A percentile compares a stretch with the other conserved stretches of the same genome.
Conservation (phyloP, 2,888 invertebrate species). For the Zhengitettix transpicula region DNA sequence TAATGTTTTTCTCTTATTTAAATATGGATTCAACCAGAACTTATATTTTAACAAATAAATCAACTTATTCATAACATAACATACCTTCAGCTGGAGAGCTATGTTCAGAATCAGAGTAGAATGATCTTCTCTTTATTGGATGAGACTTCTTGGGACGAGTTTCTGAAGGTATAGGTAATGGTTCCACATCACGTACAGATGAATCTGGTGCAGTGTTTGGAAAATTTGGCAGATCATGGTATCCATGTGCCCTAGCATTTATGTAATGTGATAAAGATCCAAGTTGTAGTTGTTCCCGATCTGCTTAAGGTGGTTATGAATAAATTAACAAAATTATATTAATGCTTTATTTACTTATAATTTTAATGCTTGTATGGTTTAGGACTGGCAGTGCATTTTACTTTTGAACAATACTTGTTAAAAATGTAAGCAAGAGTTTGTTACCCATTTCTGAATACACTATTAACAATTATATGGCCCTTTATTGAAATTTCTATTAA, state of each 20-base stretch:
- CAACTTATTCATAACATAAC: neutral
- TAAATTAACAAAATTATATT: too few relatives aligned
- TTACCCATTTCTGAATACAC: too few relatives aligned
- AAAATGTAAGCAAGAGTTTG: too few relatives aligned
- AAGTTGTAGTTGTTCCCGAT: constrained; percentile 74
- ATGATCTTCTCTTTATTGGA: constrained; percentile 26
- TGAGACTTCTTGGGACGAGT: constrained; percentile 9
- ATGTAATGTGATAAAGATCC: constrained; percentile 92
- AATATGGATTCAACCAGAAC: too few relatives aligned
- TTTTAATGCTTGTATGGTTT: too few relatives aligned
- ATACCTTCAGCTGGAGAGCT: constrained; percentile 20
- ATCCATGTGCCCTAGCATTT: constrained; percentile 70
- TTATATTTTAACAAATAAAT: too few relatives aligned
- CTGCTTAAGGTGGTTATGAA: constrained; percentile 19
- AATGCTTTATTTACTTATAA: too few relatives aligned
- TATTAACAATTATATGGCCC: too few relatives aligned
- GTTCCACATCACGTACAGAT: constrained; percentile 56
- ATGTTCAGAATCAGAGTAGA: constrained; percentile 42
- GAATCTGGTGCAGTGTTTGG: constrained; percentile 62
- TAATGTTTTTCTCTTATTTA: too few relatives aligned
- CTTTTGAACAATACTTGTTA: too few relatives aligned
- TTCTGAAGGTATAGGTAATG: constrained; percentile 20
- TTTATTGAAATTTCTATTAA: too few relatives aligned
- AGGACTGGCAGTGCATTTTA: too few relatives aligned
- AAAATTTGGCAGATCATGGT: constrained; percentile 73